These are phyloP conservation scores for Micrasema minimum DNA, from an alignment of 1,140 invertebrate species.

Conservation along the genomic window DNA sequence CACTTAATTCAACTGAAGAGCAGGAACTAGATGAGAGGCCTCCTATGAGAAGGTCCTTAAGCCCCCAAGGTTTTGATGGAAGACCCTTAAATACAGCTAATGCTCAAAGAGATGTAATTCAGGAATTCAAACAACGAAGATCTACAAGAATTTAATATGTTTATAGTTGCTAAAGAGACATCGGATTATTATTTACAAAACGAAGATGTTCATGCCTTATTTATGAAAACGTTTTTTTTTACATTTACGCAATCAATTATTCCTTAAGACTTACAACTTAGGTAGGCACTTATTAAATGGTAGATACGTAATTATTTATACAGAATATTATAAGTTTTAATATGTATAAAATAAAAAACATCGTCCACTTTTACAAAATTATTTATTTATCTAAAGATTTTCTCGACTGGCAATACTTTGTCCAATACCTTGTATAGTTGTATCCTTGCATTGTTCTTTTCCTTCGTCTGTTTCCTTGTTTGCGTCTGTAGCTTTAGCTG, in stretches of 20 bases:
- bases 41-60: slow-evolving; percentile 1
- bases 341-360: too few relatives aligned
- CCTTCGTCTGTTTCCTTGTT: slow-evolving; percentile 11
- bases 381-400: not conserved
- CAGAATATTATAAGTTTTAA: too few relatives aligned
- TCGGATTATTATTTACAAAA: too few relatives aligned
- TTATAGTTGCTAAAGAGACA: too few relatives aligned
- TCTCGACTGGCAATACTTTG: slow-evolving; percentile 11
- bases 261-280: too few relatives aligned
- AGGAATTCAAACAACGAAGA: slow-evolving; percentile 37
- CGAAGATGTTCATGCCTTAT: too few relatives aligned
- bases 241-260: too few relatives aligned
- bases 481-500: slow-evolving; percentile 9
- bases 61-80: slow-evolving; percentile 8
- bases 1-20: slow-evolving; percentile 18
- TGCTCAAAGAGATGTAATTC: slow-evolving; percentile 36
- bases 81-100: slow-evolving; percentile 18
- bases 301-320: too few relatives aligned
- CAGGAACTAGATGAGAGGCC: slow-evolving; percentile 2
- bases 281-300: too few relatives aligned
- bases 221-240: too few relatives aligned
- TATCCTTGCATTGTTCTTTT: slow-evolving; percentile 13
- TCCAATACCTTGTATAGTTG: slow-evolving; percentile 9
- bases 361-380: too few relatives aligned
- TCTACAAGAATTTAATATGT: slow-evolving; percentile 33